Percentiles rank a stretch among this genome's conserved stretches.
These are phyloP conservation scores for Scarus forsteni DNA, from an alignment of 2,797 vertebrate species.

Conservation along the genomic window DNA sequence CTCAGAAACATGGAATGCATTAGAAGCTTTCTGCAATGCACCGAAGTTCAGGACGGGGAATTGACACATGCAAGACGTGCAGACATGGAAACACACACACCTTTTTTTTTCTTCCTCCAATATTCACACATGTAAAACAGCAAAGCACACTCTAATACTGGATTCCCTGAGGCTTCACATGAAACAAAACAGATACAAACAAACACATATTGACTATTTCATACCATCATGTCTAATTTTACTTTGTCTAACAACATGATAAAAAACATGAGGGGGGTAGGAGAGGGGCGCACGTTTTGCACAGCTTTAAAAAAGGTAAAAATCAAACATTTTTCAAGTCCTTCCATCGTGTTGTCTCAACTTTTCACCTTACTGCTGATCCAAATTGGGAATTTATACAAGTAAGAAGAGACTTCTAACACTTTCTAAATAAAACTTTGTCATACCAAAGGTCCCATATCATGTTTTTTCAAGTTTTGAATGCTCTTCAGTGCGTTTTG, in stretches of 20 bases:
- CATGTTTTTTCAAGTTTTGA: no score
- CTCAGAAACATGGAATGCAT: slow-evolving; percentile 84
- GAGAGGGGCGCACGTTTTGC: no score
- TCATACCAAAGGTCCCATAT: no score
- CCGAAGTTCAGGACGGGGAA: slow-evolving; percentile 59
- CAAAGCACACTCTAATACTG: slow-evolving; percentile 24
- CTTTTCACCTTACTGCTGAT: no score
- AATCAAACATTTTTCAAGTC: no score
- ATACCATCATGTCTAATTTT: slow-evolving; percentile 40
- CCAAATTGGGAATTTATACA: no score
- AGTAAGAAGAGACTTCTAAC: no score
- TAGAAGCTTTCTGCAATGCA: slow-evolving; percentile 80
- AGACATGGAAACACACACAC: slow-evolving; percentile 21
- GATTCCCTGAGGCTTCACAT: slow-evolving; percentile 30
- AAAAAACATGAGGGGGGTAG: slow-evolving; percentile 36
- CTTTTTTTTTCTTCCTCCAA: slow-evolving; percentile 17
- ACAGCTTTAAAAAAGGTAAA: no score
- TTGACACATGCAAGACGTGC: slow-evolving; percentile 44
- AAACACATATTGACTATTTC: slow-evolving; percentile 25
- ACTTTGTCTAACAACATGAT: slow-evolving; percentile 30
- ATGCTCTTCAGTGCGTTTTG: no score
- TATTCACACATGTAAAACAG: slow-evolving; percentile 67
- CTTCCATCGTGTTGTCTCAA: no score
- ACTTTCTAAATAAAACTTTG: no score
- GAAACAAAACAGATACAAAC: slow-evolving; percentile 36